Conservation (phyloP, 2,888 invertebrate species). For the Gerris lacustris region DNA sequence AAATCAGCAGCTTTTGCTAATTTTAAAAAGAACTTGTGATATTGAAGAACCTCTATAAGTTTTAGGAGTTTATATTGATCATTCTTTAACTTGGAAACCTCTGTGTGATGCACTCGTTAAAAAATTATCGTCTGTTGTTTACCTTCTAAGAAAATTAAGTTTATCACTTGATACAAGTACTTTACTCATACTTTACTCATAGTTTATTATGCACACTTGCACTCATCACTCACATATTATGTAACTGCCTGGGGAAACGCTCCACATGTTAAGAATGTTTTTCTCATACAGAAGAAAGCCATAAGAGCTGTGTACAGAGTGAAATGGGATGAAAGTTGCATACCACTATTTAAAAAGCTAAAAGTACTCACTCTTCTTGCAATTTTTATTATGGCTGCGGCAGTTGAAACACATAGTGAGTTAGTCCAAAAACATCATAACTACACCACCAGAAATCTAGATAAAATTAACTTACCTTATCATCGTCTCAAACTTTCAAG, state of each 20-base stretch:
- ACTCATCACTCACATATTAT: not conserved
- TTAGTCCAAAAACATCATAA: not conserved
- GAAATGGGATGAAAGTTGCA: not conserved
- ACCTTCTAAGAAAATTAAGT: not conserved
- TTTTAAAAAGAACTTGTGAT: too few species aligned
- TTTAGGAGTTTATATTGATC: too few species aligned
- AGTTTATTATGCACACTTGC: not conserved
- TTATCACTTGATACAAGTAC: constrained; percentile 11
- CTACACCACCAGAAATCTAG: not conserved
- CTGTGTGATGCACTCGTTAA: too few species aligned
- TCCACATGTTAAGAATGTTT: not conserved
- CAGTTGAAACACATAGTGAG: not conserved
- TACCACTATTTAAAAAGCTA: too few species aligned
- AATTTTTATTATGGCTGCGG: not conserved
- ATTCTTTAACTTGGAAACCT: too few species aligned
- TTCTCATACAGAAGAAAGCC: not conserved
- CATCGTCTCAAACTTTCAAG: not conserved
- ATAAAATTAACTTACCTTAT: not conserved
- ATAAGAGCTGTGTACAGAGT: not conserved
- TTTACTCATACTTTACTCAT: constrained; percentile 5
- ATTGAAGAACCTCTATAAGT: too few species aligned
- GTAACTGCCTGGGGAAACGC: not conserved
- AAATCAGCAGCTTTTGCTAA: too few species aligned
- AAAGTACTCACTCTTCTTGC: not conserved
- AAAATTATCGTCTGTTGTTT: not conserved